Evolutionary conservation across 2,797 vertebrate genomes (phyloP), one percentile per base, ranked within the genome.

Genomic region (Paramormyrops hopkinsi): DNA sequence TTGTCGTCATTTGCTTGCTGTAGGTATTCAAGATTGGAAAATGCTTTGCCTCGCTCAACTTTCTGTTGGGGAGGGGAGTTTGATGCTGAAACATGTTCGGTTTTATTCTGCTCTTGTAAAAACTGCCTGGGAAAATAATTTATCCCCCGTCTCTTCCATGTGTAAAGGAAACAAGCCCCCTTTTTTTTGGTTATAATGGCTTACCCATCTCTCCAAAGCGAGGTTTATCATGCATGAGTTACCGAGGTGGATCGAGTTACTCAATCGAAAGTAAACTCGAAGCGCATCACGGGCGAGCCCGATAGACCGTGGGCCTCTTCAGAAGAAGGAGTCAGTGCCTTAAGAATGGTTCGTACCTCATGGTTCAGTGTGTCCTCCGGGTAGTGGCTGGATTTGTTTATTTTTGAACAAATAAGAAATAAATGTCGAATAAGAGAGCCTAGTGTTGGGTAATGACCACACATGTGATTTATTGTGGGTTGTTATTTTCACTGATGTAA

Each of bases 181-280:
- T 51, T 50, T 46, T 83, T 85, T 85, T 85, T 14, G 48, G 25
- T 53, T 85, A 53, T 85, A 85, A 85, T 85, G 83, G n/a, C 48
- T 14, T 46, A n/a, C 17, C 73, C 50, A 48, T 85, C 83, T 85
- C 83, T 33, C 83, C 22, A 25, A 25, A 53, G 44, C 2, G 83
- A 85, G 44, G 50, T 85, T 53, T 85, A 85, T 85, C 83, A 85
- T 85, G 83, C 44, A 33, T 51, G 83, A 85, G 83, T 53, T 85
- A 50, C 82, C 2, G 50, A 85, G 83, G 83, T 85, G 83, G 83
- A 29, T 85, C n/a, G 46, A 85, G 83, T 85, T 85, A 85, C 83
- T 50, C 83, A 25, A 33, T 50, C 46, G 83, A 50, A 51, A 85
- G 83, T 53, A 85, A 85, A 50, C 83, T 85, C 50, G 3, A 51